Evolutionary conservation across 2,113 vertebrate species (phyloP).

Genomic region (Sturnus vulgaris): DNA sequence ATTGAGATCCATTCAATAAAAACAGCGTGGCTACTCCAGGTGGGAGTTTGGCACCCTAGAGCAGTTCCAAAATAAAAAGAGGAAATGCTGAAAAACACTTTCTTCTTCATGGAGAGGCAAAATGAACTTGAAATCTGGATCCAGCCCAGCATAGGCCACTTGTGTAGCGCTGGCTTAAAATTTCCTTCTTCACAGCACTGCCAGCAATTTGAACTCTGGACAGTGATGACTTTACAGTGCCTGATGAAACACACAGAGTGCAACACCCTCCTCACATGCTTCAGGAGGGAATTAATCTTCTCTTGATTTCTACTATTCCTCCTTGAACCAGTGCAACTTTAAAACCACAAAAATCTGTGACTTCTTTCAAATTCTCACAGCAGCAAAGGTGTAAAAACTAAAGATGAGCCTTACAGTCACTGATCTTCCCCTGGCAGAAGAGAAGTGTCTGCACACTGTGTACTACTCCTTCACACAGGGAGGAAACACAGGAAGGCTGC

Average conservation of each 20-base stretch:
- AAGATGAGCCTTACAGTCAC: not conserved
- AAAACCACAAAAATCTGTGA: not conserved
- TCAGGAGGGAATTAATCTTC: not conserved
- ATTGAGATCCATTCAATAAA: not conserved
- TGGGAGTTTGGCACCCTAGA: not conserved
- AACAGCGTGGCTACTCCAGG: not conserved
- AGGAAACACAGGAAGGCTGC: not conserved
- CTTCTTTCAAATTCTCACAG: not conserved
- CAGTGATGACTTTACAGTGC: not conserved
- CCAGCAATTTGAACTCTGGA: not conserved
- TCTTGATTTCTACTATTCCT: not conserved
- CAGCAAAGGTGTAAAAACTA: not conserved
- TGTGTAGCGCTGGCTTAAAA: not conserved
- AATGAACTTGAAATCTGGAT: not conserved
- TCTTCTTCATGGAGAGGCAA: not conserved
- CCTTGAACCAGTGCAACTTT: not conserved
- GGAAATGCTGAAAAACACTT: not conserved
- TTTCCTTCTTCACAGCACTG: not conserved
- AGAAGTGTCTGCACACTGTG: not conserved
- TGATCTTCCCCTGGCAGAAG: not conserved
- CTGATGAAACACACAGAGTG: not conserved
- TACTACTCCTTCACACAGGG: not conserved
- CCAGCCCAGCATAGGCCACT: not conserved
- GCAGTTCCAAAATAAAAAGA: not conserved
- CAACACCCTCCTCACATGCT: not conserved